Conservation (phyloP, 2,888 invertebrate genomes). For the Carcina quercana region DNA sequence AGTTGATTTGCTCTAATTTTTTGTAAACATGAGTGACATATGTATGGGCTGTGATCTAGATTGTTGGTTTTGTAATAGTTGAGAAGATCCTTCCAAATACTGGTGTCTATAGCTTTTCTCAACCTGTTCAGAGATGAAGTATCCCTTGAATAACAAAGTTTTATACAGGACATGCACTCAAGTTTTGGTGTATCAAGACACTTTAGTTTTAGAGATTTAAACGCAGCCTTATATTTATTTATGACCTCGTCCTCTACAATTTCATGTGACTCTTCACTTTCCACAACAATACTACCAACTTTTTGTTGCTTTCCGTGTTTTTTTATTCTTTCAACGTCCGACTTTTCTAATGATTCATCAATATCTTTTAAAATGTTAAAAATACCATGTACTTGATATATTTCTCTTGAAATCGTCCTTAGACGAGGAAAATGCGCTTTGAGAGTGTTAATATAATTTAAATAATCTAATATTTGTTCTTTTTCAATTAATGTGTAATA, state of each 20-base stretch:
- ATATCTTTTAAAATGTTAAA: constrained; percentile 9
- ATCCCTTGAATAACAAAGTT: not conserved
- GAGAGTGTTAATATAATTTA: constrained; percentile 6
- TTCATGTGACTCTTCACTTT: constrained; percentile 9
- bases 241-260: constrained; percentile 10
- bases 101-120: not conserved
- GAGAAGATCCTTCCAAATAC: constrained; percentile 1
- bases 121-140: not conserved
- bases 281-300: constrained; percentile 6
- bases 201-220: constrained; percentile 8
- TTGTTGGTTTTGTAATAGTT: constrained; percentile 1
- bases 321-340: constrained; percentile 6
- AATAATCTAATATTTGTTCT: constrained; percentile 4
- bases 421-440: constrained; percentile 13
- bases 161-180: constrained; percentile 3
- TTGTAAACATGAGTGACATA: constrained; percentile 7
- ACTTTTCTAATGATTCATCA: constrained; percentile 6
- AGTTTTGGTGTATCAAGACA: constrained; percentile 8
- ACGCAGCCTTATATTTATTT: constrained; percentile 7
- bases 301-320: constrained; percentile 8
- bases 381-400: constrained; percentile 9
- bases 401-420: constrained; percentile 11
- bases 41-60: constrained; percentile 5
- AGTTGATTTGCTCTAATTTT: constrained; percentile 9
- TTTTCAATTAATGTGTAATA: not conserved